phyloP scores from a whole-genome alignment of 2,888 invertebrate genomes.

The Prosopocoilus inquinatus region DNA sequence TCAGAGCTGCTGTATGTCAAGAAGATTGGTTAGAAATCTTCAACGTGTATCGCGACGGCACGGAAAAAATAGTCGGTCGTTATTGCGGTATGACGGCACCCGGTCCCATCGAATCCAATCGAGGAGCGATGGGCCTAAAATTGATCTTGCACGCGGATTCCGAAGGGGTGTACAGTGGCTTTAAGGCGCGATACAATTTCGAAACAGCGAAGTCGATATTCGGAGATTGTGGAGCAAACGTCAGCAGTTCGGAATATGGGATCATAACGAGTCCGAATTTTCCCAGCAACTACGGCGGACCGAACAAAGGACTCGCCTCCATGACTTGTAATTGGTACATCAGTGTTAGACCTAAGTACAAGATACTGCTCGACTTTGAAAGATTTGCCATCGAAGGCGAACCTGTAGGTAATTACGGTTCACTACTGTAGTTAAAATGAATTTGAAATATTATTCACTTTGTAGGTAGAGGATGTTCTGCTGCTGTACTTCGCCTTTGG shows the following conservation, averaged over 20 bases:
- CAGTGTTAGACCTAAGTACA: constrained; percentile 79
- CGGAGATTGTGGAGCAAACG: constrained; percentile 91
- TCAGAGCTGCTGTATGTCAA: constrained; percentile 73
- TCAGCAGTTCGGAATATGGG: constrained; percentile 79
- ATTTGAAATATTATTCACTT: constrained; percentile 9
- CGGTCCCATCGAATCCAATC: constrained; percentile 91
- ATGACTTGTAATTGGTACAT: constrained; percentile 97
- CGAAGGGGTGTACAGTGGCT: constrained; percentile 88
- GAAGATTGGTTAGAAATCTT: constrained; percentile 95
- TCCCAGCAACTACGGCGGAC: constrained; percentile 86
- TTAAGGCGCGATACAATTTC: constrained; percentile 93
- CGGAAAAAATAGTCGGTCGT: constrained; percentile 81
- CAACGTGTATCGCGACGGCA: constrained; percentile 80
- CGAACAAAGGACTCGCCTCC: constrained; percentile 74
- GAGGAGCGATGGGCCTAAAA: constrained; percentile 83
- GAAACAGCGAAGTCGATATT: constrained; percentile 83
- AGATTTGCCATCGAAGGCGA: constrained; percentile 93
- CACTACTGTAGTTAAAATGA: neutral
- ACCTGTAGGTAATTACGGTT: constrained; percentile 64
- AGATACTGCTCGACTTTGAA: constrained; percentile 88
- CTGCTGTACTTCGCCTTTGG: constrained; percentile 88
- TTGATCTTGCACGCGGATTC: constrained; percentile 86
- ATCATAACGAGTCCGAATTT: constrained; percentile 87
- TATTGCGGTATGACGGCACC: constrained; percentile 92
- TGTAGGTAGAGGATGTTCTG: constrained; percentile 84